Evolutionary conservation across 2,888 invertebrate genomes (phyloP).

Genomic region (Eristalis intricaria): DNA sequence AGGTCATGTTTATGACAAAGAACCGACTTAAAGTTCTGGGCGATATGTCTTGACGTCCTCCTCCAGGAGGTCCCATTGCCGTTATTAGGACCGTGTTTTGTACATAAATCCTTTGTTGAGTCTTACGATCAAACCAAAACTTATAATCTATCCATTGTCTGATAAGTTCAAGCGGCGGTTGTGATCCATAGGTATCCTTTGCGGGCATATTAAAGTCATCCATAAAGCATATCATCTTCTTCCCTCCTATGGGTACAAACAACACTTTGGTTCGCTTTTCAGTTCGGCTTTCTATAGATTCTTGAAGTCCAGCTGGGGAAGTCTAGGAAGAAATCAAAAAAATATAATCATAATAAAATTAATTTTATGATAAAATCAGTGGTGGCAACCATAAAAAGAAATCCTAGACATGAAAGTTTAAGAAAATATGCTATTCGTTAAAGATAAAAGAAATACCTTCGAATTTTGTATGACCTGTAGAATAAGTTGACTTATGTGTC

Average conservation of each 20-base stretch:
- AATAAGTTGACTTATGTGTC: too few species aligned
- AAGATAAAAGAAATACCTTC: too few species aligned
- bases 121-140: conserved; percentile 93
- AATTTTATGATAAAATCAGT: too few species aligned
- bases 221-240: conserved; percentile 92
- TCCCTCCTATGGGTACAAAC: conserved; percentile 90
- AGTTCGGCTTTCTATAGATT: conserved; percentile 91
- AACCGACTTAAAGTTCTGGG: conserved; percentile 90
- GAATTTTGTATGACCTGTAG: too few species aligned
- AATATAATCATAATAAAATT: too few species aligned
- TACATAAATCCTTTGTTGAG: conserved; percentile 89
- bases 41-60: conserved; percentile 91
- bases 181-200: conserved; percentile 93
- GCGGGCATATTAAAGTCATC: conserved; percentile 97
- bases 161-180: conserved; percentile 92
- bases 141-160: conserved; percentile 94
- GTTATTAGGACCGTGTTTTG: conserved; percentile 90
- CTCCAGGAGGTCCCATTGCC: conserved; percentile 94
- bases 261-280: conserved; percentile 94
- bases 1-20: conserved; percentile 89
- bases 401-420: too few species aligned
- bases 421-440: too few species aligned
- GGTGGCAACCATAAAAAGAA: too few species aligned
- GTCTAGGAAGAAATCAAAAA: conserved; percentile 83
- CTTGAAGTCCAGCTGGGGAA: conserved; percentile 91